Evolutionary conservation across 2,888 invertebrate species (phyloP).

Genomic region (Pheosia tremula): DNA sequence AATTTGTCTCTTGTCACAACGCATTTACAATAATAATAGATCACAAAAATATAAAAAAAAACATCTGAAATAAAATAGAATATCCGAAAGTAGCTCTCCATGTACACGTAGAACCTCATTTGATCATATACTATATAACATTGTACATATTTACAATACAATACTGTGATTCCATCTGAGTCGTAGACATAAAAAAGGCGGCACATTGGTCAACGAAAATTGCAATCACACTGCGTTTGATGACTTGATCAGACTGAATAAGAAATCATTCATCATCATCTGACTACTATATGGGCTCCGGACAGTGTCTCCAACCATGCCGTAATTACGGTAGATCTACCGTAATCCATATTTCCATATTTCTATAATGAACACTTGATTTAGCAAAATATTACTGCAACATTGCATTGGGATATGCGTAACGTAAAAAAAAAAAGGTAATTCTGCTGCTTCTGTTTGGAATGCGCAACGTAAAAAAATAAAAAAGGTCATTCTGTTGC

Average conservation of each 20-base stretch:
- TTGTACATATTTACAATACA: conserved; percentile 49
- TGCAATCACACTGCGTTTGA: not conserved
- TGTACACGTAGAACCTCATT: conserved; percentile 43
- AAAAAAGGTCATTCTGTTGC: too few species aligned
- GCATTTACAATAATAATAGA: conserved; percentile 60
- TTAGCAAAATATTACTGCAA: too few species aligned
- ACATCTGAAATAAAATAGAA: conserved; percentile 55
- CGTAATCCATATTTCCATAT: too few species aligned
- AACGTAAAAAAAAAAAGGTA: too few species aligned
- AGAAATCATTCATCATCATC: too few species aligned
- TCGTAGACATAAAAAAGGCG: conserved; percentile 15
- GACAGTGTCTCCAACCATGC: too few species aligned
- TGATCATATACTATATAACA: conserved; percentile 43
- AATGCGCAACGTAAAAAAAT: too few species aligned
- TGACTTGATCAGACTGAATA: not conserved
- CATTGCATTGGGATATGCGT: too few species aligned
- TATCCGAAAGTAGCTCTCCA: conserved; percentile 48
- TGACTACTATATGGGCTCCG: too few species aligned
- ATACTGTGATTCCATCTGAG: conserved; percentile 36
- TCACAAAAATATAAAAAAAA: conserved; percentile 48
- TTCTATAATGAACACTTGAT: too few species aligned
- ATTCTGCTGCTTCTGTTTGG: too few species aligned
- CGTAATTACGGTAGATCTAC: too few species aligned
- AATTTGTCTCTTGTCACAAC: conserved; percentile 56
- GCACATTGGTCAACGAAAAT: not conserved